Evolutionary conservation across 1,140 invertebrate genomes (phyloP).

Genomic region (Pygmarrhopalites habei): DNA sequence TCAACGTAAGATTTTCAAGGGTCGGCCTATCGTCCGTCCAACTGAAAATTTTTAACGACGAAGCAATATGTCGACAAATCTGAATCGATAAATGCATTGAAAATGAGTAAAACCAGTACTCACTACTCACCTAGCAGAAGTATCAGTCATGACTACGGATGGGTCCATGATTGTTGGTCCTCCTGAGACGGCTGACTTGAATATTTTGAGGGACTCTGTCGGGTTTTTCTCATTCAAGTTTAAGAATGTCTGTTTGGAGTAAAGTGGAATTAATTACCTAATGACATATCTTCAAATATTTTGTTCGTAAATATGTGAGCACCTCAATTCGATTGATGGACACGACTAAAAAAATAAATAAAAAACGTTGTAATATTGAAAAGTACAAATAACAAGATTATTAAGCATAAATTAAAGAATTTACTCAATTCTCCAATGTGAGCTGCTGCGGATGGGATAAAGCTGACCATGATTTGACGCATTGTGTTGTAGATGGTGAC

Average conservation of each 20-base stretch:
- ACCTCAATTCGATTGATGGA: background rate
- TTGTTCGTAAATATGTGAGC: too few relatives aligned
- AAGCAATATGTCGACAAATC: background rate
- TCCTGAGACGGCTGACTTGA: too few relatives aligned
- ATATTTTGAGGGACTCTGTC: too few relatives aligned
- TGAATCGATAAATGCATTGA: background rate
- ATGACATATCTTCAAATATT: too few relatives aligned
- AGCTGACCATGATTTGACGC: conserved; percentile 40
- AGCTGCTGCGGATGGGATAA: conserved; percentile 46
- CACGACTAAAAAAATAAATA: too few relatives aligned
- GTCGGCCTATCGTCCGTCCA: conserved; percentile 9
- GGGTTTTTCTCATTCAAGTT: too few relatives aligned
- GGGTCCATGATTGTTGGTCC: background rate
- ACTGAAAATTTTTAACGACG: background rate
- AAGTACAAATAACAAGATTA: too few relatives aligned
- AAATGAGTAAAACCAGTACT: too few relatives aligned
- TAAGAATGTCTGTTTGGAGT: too few relatives aligned
- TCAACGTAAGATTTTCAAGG: conserved; percentile 4
- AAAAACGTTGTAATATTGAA: too few relatives aligned
- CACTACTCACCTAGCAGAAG: conserved; percentile 11
- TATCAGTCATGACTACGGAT: conserved; percentile 1
- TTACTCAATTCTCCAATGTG: conserved; percentile 18
- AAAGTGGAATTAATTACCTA: too few relatives aligned
- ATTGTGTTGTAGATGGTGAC: conserved; percentile 8
- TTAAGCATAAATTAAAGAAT: too few relatives aligned